These are phyloP conservation scores for Manduca sexta DNA, from an alignment of 1,140 invertebrate species.

Conservation along the genomic window DNA sequence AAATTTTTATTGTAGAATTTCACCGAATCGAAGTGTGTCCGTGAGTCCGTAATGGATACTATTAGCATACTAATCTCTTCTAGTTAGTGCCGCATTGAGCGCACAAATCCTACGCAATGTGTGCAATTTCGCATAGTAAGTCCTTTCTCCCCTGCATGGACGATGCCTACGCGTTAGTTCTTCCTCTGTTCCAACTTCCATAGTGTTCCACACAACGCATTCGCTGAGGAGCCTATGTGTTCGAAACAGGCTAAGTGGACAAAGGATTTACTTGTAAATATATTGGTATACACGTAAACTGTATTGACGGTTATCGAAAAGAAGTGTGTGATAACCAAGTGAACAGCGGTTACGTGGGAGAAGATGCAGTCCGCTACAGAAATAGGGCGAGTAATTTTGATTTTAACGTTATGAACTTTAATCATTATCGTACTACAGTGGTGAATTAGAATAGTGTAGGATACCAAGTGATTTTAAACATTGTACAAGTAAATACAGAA, in stretches of 20 bases:
- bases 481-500: conserved; percentile 36
- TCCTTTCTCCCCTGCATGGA: conserved; percentile 37
- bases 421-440: conserved; percentile 49
- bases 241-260: conserved; percentile 23
- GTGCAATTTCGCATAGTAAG: conserved; percentile 34
- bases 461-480: conserved; percentile 37
- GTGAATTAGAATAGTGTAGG: conserved; percentile 60
- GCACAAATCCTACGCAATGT: conserved; percentile 38
- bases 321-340: conserved; percentile 41
- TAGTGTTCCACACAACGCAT: conserved; percentile 8
- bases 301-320: conserved; percentile 5
- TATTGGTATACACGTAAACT: conserved; percentile 4
- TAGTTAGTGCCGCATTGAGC: conserved; percentile 44
- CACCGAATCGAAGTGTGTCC: conserved; percentile 41
- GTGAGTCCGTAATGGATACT: conserved; percentile 42
- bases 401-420: conserved; percentile 60
- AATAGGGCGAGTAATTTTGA: conserved; percentile 68
- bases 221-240: conserved; percentile 8
- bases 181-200: conserved; percentile 4
- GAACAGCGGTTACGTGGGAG: conserved; percentile 51
- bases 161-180: conserved; percentile 2
- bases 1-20: conserved; percentile 57
- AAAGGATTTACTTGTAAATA: conserved; percentile 30
- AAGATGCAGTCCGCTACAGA: conserved; percentile 47
- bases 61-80: conserved; percentile 67